Evolutionary conservation across 2,888 invertebrate genomes (phyloP).

Genomic region (Branchinecta sandiegonensis): DNA sequence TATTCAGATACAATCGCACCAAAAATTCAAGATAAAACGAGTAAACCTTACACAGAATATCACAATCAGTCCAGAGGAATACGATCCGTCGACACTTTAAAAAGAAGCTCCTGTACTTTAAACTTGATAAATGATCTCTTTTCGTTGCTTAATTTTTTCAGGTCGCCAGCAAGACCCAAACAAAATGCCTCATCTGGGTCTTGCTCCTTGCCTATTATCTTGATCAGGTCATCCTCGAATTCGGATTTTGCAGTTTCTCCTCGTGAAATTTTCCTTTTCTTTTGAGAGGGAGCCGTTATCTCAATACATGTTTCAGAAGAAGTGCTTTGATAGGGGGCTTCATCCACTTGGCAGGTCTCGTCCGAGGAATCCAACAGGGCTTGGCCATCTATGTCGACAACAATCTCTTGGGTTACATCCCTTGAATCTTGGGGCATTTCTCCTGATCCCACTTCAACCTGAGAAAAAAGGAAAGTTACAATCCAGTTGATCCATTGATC

Average conservation of each 20-base stretch:
- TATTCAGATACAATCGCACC: not conserved
- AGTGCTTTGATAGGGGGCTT: not conserved
- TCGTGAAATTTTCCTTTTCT: not conserved
- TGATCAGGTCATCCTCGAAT: not conserved
- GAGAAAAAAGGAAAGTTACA: too few species aligned
- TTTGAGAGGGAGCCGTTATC: not conserved
- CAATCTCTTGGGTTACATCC: too few species aligned
- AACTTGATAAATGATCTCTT: not conserved
- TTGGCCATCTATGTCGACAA: too few species aligned
- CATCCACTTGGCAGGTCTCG: not conserved
- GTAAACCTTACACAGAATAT: not conserved
- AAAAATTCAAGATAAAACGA: not conserved
- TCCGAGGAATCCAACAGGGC: too few species aligned
- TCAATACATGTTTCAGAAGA: not conserved
- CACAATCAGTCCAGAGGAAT: not conserved
- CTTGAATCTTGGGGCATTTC: too few species aligned
- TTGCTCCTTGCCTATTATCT: not conserved
- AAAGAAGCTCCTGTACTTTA: not conserved
- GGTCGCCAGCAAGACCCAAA: not conserved
- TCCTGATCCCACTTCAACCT: too few species aligned
- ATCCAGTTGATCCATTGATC: too few species aligned
- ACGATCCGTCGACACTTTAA: not conserved
- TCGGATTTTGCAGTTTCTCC: not conserved
- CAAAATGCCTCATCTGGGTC: conserved; percentile 7
- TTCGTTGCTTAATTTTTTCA: not conserved